Base-by-base conservation (phyloP, 2,113 vertebrate genomes). In the Rissa tridactyla region DNA sequence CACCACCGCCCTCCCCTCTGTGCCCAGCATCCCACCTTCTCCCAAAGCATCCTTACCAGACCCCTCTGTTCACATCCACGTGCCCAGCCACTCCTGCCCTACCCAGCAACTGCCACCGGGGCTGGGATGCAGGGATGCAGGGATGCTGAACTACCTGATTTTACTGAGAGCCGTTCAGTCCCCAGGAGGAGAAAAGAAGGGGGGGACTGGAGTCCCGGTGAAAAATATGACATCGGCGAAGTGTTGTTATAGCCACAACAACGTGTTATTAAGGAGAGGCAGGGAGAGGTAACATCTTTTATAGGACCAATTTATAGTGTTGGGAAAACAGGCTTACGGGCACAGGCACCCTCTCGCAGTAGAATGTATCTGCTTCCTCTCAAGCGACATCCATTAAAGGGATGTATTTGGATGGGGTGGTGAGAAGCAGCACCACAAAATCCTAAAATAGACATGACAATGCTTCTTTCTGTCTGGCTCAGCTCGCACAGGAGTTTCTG, bases 241-340 rank as follows among this genome's bases (percentile, higher is more conserved):
- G 15, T 2, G 2, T 44, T 88, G 62, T 71, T 93, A 76, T 1
- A 55, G 44, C 61, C 91, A 51, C 13, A 13, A 23, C 57, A 55
- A 5, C 5, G 18, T 10, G 85, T 82, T 76, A 88, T 72, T 85
- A 49, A 82, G 82, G 88, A 73, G 80, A 68, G 47, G 32, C 55
- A 84, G 69, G 27, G n/a, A 91, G 78, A 81, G 30, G 40, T 34
- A 92, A 73, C 95, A 89, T 81, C 92, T 92, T 94, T 92, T 92
- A 94, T 40, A 44, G 78, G 81, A 80, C 21, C 54, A 46, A 91
- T 94, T 95, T 94, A 89, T 75, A 73, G 80, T 15, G 49, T n/a
- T 66, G 77, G 72, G 61, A 49, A 83, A 94, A 86, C 60, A 91
- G 80, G 55, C 80, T 92, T 66, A 88, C 5, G 16, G 71, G 68